A percentile compares a stretch with the other conserved stretches of the same genome.
phyloP scores from a whole-genome alignment of 1,140 invertebrate genomes.

The Drosophila simulans region DNA sequence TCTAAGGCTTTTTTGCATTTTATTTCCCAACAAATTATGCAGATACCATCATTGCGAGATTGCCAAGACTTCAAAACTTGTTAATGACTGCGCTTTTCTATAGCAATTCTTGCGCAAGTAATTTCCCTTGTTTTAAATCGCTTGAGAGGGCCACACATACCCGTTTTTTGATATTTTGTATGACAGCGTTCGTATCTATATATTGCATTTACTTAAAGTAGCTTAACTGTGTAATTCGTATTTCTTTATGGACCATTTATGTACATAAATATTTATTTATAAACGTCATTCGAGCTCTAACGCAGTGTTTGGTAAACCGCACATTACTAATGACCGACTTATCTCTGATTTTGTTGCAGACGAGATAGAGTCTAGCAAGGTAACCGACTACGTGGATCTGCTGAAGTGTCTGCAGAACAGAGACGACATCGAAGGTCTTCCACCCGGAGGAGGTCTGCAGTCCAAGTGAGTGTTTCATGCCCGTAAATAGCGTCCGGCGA shows the following conservation, averaged over 20 bases:
- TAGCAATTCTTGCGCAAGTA: background rate
- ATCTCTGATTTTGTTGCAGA: slow-evolving; percentile 71
- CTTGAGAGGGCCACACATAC: slow-evolving; percentile 60
- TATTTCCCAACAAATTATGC: background rate
- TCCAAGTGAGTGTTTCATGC: slow-evolving; percentile 69
- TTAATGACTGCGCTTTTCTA: background rate
- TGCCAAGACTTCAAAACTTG: background rate
- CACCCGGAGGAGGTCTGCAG: slow-evolving; percentile 80
- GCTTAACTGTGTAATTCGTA: slow-evolving; percentile 59
- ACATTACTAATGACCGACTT: slow-evolving; percentile 1
- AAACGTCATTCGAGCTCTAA: slow-evolving; percentile 28
- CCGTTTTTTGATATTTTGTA: slow-evolving; percentile 46
- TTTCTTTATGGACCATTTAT: slow-evolving; percentile 53
- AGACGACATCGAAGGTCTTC: slow-evolving; percentile 83
- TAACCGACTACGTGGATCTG: slow-evolving; percentile 72
- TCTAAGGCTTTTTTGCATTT: background rate
- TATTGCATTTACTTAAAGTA: slow-evolving; percentile 68
- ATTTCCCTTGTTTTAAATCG: slow-evolving; percentile 43
- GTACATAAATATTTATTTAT: slow-evolving; percentile 56
- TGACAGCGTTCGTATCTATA: slow-evolving; percentile 22
- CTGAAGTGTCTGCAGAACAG: slow-evolving; percentile 69
- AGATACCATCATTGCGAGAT: background rate
- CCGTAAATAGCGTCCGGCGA: background rate
- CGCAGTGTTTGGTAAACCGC: background rate
- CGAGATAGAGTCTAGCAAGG: slow-evolving; percentile 66